phyloP scores from a whole-genome alignment of 2,888 invertebrate genomes.

The Pediacus dermestoides region DNA sequence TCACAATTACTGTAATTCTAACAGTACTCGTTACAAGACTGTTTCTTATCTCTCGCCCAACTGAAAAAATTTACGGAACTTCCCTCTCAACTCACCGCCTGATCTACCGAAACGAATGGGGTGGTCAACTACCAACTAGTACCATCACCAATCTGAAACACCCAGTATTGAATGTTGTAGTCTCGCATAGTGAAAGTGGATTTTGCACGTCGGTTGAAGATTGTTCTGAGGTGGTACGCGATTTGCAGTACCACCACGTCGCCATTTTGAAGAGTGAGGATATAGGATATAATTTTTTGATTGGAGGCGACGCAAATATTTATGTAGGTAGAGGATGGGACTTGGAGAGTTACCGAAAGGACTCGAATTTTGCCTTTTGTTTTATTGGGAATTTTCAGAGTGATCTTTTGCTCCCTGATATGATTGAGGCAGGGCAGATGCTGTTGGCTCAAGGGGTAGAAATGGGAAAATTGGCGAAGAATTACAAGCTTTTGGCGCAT shows the following conservation, averaged over 20 bases:
- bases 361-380: conserved; percentile 49
- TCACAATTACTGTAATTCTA: no score
- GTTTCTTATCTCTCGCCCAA: no score
- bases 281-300: conserved; percentile 51
- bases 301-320: conserved; percentile 56
- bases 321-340: conserved; percentile 57
- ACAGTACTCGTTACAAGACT: no score
- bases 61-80: no score
- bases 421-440: conserved; percentile 49
- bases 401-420: conserved; percentile 45
- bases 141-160: no score
- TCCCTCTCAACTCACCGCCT: no score
- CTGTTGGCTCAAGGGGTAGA: conserved; percentile 50
- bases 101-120: conserved; percentile 51
- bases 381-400: conserved; percentile 53
- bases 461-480: conserved; percentile 44
- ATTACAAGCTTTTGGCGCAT: conserved; percentile 54
- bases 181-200: conserved; percentile 53
- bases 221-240: conserved; percentile 50
- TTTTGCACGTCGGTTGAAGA: conserved; percentile 46
- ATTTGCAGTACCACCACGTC: conserved; percentile 51
- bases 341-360: conserved; percentile 53
- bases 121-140: conserved; percentile 56
- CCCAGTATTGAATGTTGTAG: conserved; percentile 51
- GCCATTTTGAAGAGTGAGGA: conserved; percentile 48